Conservation (phyloP, 2,888 invertebrate genomes). For the Serrognathus titanus region DNA sequence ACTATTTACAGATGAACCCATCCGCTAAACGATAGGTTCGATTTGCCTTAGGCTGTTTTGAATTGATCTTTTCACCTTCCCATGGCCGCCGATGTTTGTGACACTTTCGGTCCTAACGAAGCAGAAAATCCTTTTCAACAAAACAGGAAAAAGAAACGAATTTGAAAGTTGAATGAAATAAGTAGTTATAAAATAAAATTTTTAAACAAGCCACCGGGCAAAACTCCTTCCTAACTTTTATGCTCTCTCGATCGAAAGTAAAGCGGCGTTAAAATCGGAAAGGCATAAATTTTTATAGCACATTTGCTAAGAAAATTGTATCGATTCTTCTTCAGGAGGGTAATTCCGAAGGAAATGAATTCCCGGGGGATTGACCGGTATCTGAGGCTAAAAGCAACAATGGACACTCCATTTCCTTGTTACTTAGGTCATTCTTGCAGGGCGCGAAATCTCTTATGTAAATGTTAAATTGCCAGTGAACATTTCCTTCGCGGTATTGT, state of each 20-base stretch:
- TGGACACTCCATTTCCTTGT: conserved; percentile 42
- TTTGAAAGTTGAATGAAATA: too few relatives aligned
- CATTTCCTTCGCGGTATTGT: not conserved
- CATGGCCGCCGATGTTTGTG: too few relatives aligned
- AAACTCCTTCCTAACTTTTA: not conserved
- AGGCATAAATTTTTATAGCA: conserved; percentile 41
- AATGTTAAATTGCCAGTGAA: not conserved
- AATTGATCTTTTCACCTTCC: too few relatives aligned
- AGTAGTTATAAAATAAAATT: too few relatives aligned
- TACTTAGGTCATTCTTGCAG: conserved; percentile 30
- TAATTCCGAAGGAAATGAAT: conserved; percentile 36
- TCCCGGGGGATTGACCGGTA: conserved; percentile 31
- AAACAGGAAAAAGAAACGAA: too few relatives aligned
- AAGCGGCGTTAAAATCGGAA: conserved; percentile 35
- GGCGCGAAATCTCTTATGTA: conserved; percentile 11
- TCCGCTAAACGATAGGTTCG: too few relatives aligned
- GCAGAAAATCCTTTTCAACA: too few relatives aligned
- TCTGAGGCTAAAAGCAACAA: conserved; percentile 34
- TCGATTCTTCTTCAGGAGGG: conserved; percentile 35
- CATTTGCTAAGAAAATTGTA: conserved; percentile 43
- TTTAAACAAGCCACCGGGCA: too few relatives aligned
- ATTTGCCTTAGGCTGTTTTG: too few relatives aligned
- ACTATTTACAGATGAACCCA: too few relatives aligned
- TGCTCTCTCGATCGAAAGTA: not conserved
- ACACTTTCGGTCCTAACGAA: too few relatives aligned